These are phyloP conservation scores for Coelopa frigida DNA, from an alignment of 1,140 invertebrate species.

Conservation along the genomic window DNA sequence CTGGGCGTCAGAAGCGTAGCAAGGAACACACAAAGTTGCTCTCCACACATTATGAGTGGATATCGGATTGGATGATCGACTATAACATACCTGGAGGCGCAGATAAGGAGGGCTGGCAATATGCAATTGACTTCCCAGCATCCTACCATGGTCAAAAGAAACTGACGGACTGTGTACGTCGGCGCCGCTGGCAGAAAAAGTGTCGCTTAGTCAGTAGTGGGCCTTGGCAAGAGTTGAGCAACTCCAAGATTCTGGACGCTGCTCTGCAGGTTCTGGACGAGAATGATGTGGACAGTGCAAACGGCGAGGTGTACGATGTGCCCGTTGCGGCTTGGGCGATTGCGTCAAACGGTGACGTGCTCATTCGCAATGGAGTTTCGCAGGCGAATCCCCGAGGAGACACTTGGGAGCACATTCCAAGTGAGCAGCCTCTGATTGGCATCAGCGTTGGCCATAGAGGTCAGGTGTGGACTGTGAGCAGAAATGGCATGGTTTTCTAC, in stretches of 20 bases:
- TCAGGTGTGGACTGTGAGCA: constrained; percentile 78
- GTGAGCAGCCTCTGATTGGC: constrained; percentile 65
- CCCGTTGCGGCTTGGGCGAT: constrained; percentile 69
- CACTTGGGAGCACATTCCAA: constrained; percentile 72
- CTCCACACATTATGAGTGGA: constrained; percentile 84
- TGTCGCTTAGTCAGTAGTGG: constrained; percentile 75
- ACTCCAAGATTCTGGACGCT: constrained; percentile 73
- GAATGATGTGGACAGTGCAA: constrained; percentile 23
- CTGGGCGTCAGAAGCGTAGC: constrained; percentile 70
- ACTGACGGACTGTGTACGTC: constrained; percentile 80
- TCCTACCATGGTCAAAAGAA: constrained; percentile 77
- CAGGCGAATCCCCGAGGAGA: constrained; percentile 58
- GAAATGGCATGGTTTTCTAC: constrained; percentile 76
- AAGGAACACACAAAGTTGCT: constrained; percentile 78
- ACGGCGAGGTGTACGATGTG: constrained; percentile 25
- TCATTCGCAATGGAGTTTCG: constrained; percentile 70
- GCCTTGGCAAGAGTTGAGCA: constrained; percentile 79
- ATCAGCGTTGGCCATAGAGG: constrained; percentile 61
- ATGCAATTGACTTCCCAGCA: constrained; percentile 83
- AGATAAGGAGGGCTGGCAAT: constrained; percentile 89
- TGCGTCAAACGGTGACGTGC: constrained; percentile 71
- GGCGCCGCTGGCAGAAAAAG: constrained; percentile 76
- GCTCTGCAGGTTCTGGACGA: constrained; percentile 46
- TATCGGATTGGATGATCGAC: constrained; percentile 84
- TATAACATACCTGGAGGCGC: constrained; percentile 82